A percentile compares a stretch with the other conserved stretches of the same genome.
These are phyloP conservation scores for Bubo bubo DNA, from an alignment of 2,113 vertebrate genomes.

Conservation along the genomic window DNA sequence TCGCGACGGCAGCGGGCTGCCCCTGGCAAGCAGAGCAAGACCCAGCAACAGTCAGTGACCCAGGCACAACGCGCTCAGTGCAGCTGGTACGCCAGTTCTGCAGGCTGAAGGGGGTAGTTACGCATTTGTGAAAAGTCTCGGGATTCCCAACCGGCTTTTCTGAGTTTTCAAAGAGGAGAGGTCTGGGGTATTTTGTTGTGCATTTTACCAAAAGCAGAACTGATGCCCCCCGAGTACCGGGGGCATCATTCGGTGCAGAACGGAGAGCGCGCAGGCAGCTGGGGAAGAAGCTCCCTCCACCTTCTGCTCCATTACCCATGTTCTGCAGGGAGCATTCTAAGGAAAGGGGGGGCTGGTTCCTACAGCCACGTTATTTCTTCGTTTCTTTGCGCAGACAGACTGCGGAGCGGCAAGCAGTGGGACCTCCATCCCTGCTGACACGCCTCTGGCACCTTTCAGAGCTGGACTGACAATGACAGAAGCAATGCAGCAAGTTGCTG, in stretches of 20 bases:
- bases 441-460: not conserved
- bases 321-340: not conserved
- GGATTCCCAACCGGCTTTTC: not conserved
- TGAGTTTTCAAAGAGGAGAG: not conserved
- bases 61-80: fast-evolving
- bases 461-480: not conserved
- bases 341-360: not conserved
- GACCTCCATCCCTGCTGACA: too few relatives aligned
- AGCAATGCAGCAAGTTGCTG: not conserved
- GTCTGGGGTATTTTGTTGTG: fast-evolving
- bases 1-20: not conserved
- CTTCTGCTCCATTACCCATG: not conserved
- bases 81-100: not conserved
- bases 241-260: not conserved
- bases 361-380: not conserved
- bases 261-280: not conserved
- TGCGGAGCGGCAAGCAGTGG: not conserved
- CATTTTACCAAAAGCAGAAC: not conserved
- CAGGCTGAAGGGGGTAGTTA: fast-evolving
- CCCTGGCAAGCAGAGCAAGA: not conserved
- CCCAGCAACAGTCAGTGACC: not conserved
- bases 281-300: not conserved
- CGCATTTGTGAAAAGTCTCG: fast-evolving
- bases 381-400: fast-evolving
- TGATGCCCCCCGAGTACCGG: not conserved